A percentile compares a stretch with the other conserved stretches of the same genome.
Evolutionary conservation across 2,113 vertebrate genomes (phyloP).

Genomic region (Nothocercus julius): DNA sequence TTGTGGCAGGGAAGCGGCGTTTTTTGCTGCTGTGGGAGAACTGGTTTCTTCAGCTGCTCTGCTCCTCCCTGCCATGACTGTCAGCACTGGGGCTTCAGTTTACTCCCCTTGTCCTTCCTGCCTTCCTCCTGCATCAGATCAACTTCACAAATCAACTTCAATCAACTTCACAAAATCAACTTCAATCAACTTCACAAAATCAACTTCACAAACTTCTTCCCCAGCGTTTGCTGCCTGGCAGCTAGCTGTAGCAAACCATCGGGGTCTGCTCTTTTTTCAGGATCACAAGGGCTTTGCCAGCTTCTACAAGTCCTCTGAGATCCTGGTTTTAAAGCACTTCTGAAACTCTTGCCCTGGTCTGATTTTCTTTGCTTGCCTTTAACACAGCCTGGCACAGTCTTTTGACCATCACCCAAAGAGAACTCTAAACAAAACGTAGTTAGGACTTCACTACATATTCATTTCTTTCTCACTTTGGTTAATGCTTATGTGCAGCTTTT

Average conservation of each 20-base stretch:
- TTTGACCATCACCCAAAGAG: background rate
- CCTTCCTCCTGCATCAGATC: background rate
- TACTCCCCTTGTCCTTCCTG: background rate
- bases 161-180: background rate
- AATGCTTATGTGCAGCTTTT: rapidly evolving
- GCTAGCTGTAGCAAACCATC: background rate
- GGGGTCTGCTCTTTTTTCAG: background rate
- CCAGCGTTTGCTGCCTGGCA: background rate
- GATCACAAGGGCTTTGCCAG: background rate
- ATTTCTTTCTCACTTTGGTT: background rate
- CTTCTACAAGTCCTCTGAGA: background rate
- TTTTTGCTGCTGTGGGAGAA: background rate
- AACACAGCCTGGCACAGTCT: background rate
- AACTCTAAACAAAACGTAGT: background rate
- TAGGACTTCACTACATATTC: background rate
- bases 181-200: background rate
- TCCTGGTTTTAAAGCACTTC: background rate
- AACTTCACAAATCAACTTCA: background rate
- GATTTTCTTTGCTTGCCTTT: background rate
- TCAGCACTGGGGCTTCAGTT: background rate
- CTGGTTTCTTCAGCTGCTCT: background rate
- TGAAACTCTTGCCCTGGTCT: background rate
- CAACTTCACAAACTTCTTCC: background rate
- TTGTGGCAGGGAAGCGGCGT: background rate
- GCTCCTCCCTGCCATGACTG: background rate